Conservation (phyloP, 2,113 vertebrate species). For the Phrynosoma platyrhinos region DNA sequence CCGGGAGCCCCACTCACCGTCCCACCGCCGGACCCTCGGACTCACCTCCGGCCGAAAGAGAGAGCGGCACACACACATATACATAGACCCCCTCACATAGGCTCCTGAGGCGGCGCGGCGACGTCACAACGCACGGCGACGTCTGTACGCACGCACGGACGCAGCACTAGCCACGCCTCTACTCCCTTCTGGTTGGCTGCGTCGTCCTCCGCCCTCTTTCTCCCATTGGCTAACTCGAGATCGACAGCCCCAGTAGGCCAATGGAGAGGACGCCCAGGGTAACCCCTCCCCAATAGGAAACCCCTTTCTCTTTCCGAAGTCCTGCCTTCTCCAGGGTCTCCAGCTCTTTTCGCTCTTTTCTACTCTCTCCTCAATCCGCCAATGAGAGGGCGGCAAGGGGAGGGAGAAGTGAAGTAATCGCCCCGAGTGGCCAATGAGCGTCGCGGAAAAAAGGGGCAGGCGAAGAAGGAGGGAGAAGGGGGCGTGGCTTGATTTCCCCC, state of each 20-base stretch:
- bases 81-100: not conserved
- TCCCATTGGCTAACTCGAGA: not conserved
- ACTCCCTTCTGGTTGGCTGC: not conserved
- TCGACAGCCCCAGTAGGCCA: rapidly evolving
- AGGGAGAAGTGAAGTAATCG: not conserved
- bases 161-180: too few species aligned
- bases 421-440: too few species aligned
- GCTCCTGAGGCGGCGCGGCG: slow-evolving; percentile 11
- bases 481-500: not conserved
- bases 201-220: not conserved
- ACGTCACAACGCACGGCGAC: slow-evolving; percentile 40
- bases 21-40: not conserved
- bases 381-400: not conserved
- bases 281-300: not conserved
- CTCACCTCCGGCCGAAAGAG: not conserved
- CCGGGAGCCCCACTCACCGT: slow-evolving; percentile 1
- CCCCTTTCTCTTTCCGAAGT: too few species aligned
- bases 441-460: not conserved
- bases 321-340: not conserved
- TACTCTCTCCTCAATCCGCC: not conserved
- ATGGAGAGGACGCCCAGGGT: not conserved
- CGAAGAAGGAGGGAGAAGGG: not conserved
- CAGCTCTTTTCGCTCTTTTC: not conserved
- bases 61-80: not conserved
- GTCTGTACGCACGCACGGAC: not conserved